Evolutionary conservation across 2,113 vertebrate species (phyloP).

Genomic region (Hippocampus guttulatus): DNA sequence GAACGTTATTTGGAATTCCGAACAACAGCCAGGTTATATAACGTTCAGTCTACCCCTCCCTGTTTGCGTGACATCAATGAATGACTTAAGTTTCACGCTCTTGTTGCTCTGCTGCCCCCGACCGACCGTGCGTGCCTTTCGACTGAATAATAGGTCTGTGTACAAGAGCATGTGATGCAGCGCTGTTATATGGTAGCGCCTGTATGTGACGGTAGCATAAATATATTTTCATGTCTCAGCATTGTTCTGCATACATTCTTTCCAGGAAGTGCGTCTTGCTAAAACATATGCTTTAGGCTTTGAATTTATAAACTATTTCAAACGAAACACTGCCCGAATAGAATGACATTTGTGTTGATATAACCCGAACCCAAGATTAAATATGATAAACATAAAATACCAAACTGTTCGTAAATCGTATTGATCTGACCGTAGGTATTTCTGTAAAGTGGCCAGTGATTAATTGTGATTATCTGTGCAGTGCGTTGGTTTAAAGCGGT

Average conservation of each 20-base stretch:
- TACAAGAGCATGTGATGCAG: neutral
- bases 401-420: no score
- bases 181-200: constrained; percentile 2
- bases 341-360: neutral
- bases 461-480: neutral
- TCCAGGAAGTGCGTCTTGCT: neutral
- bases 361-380: neutral
- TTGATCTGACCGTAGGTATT: no score
- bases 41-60: constrained; percentile 46
- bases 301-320: neutral
- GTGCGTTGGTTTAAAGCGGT: neutral
- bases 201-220: neutral
- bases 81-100: constrained; percentile 41
- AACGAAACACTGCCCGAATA: neutral
- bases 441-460: no score
- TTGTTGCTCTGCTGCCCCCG: constrained; percentile 20
- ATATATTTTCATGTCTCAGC: neutral
- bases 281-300: neutral
- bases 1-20: constrained; percentile 17
- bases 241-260: constrained; percentile 5
- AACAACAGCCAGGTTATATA: constrained; percentile 50
- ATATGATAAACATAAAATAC: neutral
- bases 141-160: constrained; percentile 25
- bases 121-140: constrained; percentile 9
- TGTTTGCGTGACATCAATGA: constrained; percentile 63